phyloP scores from a whole-genome alignment of 2,797 vertebrate genomes.

The Pantherophis vulpinus region DNA sequence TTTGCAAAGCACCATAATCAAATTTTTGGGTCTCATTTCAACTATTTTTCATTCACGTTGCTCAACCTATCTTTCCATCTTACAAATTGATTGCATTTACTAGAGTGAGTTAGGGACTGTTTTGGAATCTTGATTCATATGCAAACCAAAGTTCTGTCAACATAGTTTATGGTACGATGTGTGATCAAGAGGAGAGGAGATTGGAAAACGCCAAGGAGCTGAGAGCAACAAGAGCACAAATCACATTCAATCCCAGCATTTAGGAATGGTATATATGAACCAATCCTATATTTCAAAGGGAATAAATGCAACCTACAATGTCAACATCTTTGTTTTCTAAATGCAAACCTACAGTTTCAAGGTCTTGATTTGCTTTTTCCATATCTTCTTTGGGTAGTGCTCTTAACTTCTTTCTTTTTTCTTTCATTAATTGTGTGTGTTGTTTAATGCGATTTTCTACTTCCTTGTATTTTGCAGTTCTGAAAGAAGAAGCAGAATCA shows the following conservation, averaged over 20 bases:
- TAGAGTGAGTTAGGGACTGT: not conserved
- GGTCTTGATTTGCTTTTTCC: slow-evolving; percentile 59
- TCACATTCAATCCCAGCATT: not conserved
- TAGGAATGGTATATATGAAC: not conserved
- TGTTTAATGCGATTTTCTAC: slow-evolving; percentile 59
- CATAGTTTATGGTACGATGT: not conserved
- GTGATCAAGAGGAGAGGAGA: not conserved
- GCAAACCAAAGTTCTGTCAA: not conserved
- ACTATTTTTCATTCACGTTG: not conserved
- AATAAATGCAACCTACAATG: slow-evolving; percentile 54
- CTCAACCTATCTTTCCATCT: not conserved
- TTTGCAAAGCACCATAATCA: not conserved
- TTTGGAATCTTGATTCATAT: not conserved
- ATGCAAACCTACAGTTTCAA: slow-evolving; percentile 61
- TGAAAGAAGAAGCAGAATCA: slow-evolving; percentile 49
- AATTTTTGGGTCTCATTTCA: not conserved
- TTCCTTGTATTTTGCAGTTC: slow-evolving; percentile 46
- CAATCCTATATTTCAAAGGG: not conserved
- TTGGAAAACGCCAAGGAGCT: not conserved
- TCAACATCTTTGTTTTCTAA: slow-evolving; percentile 58
- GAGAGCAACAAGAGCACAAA: not conserved
- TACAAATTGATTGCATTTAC: not conserved
- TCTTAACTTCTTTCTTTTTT: slow-evolving; percentile 57
- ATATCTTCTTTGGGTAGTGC: slow-evolving; percentile 58
- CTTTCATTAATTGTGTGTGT: slow-evolving; percentile 62